Conservation (phyloP, 1,140 invertebrate genomes). For the Brachionus angularis region DNA sequence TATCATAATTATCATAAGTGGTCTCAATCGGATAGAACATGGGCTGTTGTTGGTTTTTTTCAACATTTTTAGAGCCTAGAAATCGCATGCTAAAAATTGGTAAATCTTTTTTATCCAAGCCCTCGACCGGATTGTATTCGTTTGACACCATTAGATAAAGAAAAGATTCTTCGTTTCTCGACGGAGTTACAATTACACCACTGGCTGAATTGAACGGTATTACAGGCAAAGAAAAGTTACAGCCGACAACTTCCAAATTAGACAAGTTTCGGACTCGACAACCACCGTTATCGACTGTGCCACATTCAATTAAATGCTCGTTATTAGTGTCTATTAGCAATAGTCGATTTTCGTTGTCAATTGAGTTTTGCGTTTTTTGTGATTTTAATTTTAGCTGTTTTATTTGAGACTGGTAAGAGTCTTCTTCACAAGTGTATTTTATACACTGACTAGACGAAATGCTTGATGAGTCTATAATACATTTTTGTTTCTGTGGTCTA, state of each 20-base stretch:
- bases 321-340: conserved; percentile 35
- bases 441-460: background rate
- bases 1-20: conserved; percentile 32
- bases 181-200: background rate
- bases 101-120: conserved; percentile 27
- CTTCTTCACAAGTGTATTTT: conserved; percentile 40
- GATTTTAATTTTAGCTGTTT: background rate
- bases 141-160: conserved; percentile 39
- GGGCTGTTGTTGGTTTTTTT: no score
- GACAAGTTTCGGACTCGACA: background rate
- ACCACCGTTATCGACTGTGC: conserved; percentile 35
- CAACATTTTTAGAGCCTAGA: background rate
- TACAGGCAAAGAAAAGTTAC: conserved; percentile 27
- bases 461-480: background rate
- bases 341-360: conserved; percentile 27
- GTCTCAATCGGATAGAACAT: conserved; percentile 41
- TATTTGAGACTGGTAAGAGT: no score
- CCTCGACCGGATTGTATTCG: conserved; percentile 19
- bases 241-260: conserved; percentile 13
- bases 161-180: conserved; percentile 1
- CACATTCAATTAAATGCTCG: conserved; percentile 39
- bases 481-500: conserved; percentile 23
- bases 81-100: conserved; percentile 39
- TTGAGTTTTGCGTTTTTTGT: background rate
- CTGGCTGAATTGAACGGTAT: conserved; percentile 29